Evolutionary conservation across 2,888 invertebrate genomes (phyloP), one percentile per base, ranked within the genome.

Genomic region (Notocelia uddmanniana): DNA sequence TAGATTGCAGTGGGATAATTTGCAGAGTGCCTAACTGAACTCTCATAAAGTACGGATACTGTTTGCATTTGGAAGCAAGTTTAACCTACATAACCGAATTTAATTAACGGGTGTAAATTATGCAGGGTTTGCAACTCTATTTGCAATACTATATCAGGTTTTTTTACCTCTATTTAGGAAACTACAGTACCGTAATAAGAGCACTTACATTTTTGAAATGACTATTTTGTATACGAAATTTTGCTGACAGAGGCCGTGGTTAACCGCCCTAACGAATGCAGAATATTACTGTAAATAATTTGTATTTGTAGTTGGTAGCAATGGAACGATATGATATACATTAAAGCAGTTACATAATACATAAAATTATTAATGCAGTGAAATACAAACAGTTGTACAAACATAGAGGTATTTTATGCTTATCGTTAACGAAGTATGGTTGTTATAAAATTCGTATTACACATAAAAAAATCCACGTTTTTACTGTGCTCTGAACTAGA

Each of bases 401-500:
- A 70, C 64, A 70, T 70, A 19, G 23, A 70, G 26, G 58, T 50
- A 57, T 26, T 37, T 70, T 64, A 48, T 59, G 62, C 31, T 58
- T 67, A 70, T 64, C 58, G 34, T 58, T 58, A 15, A 52, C 59
- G 59, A 45, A 45, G 57, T 70, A 71, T 31, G 62, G 67, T 75
- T 66, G 58, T 69, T 69, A 75, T 50, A 52, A 69, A 78, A 78
- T 76, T 81, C 72, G 82, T 85, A 79, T 85, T 80, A 87, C 85
- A 89, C 81, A 83, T 78, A 87, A 23, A 78, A 23, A 78, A 87
- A 84, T 81, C 85, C 82, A 86, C 80, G 79, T 85, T 83, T 78
- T 80, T 80, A 84, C 78, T 83, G 88, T 91, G 91, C 90, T 85
- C 81, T 80, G 83, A 80, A 83, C 85, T 88, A 88, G 80, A 85